These are phyloP conservation scores for Hypsopygia costalis DNA, from an alignment of 2,888 invertebrate genomes.

Conservation along the genomic window DNA sequence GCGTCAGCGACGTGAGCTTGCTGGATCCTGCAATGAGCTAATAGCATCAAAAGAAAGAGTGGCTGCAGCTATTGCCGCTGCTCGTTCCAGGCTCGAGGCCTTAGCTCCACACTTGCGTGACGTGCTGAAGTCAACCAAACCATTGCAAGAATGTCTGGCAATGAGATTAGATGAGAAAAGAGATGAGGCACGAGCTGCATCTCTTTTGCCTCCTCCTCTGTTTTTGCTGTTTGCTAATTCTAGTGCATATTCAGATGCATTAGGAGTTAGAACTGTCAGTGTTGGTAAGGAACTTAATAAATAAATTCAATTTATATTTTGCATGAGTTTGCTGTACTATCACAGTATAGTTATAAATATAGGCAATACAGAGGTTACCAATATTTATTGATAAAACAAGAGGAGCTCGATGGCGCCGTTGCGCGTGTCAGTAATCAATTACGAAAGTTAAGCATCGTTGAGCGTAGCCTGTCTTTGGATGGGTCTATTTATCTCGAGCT, in stretches of 20 bases:
- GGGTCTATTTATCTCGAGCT: no score
- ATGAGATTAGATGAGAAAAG: conserved; percentile 89
- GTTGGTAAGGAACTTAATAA: conserved; percentile 50
- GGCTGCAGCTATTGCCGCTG: conserved; percentile 86
- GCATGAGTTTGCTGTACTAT: conserved; percentile 1
- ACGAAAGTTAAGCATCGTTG: no score
- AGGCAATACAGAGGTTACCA: no score
- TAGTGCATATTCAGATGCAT: conserved; percentile 89
- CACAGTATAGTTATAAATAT: no score
- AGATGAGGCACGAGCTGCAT: conserved; percentile 87
- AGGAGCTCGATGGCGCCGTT: no score
- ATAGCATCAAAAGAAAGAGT: conserved; percentile 89
- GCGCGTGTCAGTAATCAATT: no score
- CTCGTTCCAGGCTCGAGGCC: conserved; percentile 88
- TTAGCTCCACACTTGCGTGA: conserved; percentile 87
- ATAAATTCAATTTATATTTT: neutral
- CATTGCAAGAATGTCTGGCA: conserved; percentile 93
- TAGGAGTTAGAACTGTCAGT: conserved; percentile 74
- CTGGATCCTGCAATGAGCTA: conserved; percentile 87
- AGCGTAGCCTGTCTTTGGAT: no score
- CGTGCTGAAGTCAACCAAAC: conserved; percentile 87
- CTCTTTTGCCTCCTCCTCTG: conserved; percentile 88
- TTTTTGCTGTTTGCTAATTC: conserved; percentile 94
- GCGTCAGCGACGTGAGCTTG: conserved; percentile 90
- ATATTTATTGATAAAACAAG: no score